Evolutionary conservation across 2,797 vertebrate species (phyloP), one percentile per base, ranked within the genome.

Genomic region (Propithecus deckenii): DNA sequence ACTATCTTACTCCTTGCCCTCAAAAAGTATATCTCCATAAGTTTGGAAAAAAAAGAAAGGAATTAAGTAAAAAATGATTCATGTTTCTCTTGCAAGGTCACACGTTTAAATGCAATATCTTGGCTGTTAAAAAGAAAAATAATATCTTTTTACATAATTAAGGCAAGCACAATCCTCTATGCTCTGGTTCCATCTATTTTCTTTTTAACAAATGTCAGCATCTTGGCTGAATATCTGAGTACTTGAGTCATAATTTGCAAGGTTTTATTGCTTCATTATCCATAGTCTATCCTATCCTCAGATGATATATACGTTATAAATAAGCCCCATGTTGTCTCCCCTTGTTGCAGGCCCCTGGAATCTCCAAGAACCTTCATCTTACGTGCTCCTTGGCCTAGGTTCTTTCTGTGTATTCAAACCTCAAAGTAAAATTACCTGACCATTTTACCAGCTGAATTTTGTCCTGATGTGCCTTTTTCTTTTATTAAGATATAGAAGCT

Each of bases 201-300:
- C 41, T 96, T 91, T 95, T 74, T 83, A 95, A 95, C 63, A 38
- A 55, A 92, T 96, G 96, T 97, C 89, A 74, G 63, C 67, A 48
- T 78, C 59, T 95, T 97, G 65, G 55, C 90, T 97, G 80, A 91
- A 50, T 2, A 28, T 78, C n/a, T 76, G 59, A 55, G n/a, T 86
- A 74, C 81, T 85, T 83, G 18, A 30, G 41, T 88, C 84, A 94
- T 95, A 93, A 97, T 97, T 94, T 30, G n/a, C 55, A 69, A 35
- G 80, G 81, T 95, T 97, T 97, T 90, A 72, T 67, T 95, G 35
- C 81, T 86, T 1, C 14, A 59, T 86, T 86, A 93, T 97, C 94
- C 86, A 85, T 55, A 67, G 59, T 94, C 28, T 74, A 12, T 89
- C 43, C 61, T 28, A 72, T 43, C 57, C 76, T 83, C 71, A 89